Evolutionary conservation across 2,113 vertebrate genomes (phyloP).

Genomic region (Hiodon alosoides): DNA sequence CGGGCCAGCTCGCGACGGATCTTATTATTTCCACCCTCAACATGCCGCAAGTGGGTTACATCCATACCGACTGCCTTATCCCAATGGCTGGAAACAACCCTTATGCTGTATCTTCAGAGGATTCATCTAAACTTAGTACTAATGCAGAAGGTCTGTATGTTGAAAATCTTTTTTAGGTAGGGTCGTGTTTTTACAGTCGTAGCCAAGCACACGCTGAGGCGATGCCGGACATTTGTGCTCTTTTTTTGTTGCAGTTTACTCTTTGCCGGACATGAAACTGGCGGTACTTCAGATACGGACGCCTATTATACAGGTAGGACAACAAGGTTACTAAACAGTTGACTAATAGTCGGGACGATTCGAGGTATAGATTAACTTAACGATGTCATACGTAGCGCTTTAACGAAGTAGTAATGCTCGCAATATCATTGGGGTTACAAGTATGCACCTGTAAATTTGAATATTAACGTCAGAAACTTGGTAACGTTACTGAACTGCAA

Average conservation of each 20-base stretch:
- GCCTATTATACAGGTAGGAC: constrained; percentile 81
- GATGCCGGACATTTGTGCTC: neutral
- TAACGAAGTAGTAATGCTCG: too few species aligned
- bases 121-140: constrained; percentile 73
- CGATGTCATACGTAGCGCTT: too few species aligned
- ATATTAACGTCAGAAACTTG: too few species aligned
- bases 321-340: neutral
- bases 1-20: constrained; percentile 86
- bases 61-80: constrained; percentile 87
- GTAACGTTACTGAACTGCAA: too few species aligned
- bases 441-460: too few species aligned
- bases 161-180: too few species aligned
- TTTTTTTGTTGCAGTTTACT: constrained; percentile 71
- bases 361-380: too few species aligned
- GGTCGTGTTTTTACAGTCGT: too few species aligned
- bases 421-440: too few species aligned
- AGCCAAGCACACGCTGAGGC: too few species aligned
- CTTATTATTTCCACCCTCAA: constrained; percentile 83
- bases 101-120: constrained; percentile 69
- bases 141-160: constrained; percentile 79
- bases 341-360: neutral
- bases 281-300: constrained; percentile 87
- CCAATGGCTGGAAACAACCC: constrained; percentile 93
- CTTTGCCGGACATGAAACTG: constrained; percentile 68
- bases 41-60: constrained; percentile 78